Percentiles rank a stretch among this genome's conserved stretches.
Evolutionary conservation across 2,113 vertebrate species (phyloP).

Genomic region (Oreochromis spilurus): DNA sequence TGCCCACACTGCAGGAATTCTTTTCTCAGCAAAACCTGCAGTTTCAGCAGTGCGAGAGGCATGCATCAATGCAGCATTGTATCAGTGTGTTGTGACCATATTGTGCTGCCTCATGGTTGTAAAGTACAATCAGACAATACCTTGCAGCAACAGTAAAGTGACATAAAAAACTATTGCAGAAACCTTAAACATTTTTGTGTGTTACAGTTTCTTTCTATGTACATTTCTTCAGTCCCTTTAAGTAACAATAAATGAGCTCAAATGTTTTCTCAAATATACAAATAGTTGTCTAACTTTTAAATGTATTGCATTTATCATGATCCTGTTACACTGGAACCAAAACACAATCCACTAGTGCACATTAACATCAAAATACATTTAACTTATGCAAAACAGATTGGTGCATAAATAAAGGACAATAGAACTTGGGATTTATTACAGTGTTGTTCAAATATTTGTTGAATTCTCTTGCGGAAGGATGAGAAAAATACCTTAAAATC

Average conservation of each 20-base stretch:
- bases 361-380: neutral
- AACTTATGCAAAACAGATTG: neutral
- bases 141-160: neutral
- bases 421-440: neutral
- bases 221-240: neutral
- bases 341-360: neutral
- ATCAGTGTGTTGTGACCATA: conserved; percentile 31
- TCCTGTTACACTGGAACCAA: neutral
- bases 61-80: conserved; percentile 67
- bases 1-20: conserved; percentile 58
- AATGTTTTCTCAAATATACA: neutral
- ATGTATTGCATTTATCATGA: neutral
- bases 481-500: neutral
- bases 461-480: neutral
- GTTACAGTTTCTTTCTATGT: neutral
- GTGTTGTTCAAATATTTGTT: neutral
- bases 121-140: neutral
- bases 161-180: neutral
- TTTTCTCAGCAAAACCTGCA: conserved; percentile 51
- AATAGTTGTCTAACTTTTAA: neutral
- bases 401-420: neutral
- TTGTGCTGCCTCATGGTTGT: conserved; percentile 40
- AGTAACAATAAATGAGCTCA: neutral
- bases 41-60: conserved; percentile 59
- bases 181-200: neutral